A percentile compares a stretch with the other conserved stretches of the same genome.
Conservation (phyloP, 2,797 vertebrate genomes). For the Aphelocoma californica region DNA sequence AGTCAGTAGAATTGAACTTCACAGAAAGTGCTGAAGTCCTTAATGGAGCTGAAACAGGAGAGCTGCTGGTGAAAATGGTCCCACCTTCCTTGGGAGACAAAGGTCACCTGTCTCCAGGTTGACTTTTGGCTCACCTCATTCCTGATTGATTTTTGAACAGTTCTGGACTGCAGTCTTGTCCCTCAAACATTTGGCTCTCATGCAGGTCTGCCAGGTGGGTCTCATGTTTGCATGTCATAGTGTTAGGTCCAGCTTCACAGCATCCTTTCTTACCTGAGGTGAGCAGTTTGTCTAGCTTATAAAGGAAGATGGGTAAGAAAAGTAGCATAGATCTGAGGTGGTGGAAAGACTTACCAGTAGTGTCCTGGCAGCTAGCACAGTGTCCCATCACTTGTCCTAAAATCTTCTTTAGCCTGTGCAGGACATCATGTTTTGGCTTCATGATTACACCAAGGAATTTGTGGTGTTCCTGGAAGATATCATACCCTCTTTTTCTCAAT, state of each 20-base stretch:
- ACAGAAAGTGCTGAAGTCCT: not conserved
- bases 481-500: fast-evolving
- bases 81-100: not conserved
- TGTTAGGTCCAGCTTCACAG: not conserved
- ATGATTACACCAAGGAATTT: not conserved
- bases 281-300: not conserved
- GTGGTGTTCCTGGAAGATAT: not conserved
- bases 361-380: not conserved
- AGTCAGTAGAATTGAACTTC: not conserved
- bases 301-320: not conserved
- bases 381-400: not conserved
- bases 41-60: not conserved
- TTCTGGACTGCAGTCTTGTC: not conserved
- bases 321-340: not conserved
- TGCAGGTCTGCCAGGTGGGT: not conserved
- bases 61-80: not conserved
- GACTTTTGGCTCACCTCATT: not conserved
- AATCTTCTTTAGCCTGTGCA: not conserved
- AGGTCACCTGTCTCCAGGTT: not conserved
- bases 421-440: not conserved
- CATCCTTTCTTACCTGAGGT: not conserved
- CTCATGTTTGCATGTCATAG: not conserved
- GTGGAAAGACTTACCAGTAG: not conserved
- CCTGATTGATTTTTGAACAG: not conserved
- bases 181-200: not conserved